These are phyloP conservation scores for Pseudomyrmex concolor DNA, from an alignment of 1,140 invertebrate species.

Conservation along the genomic window DNA sequence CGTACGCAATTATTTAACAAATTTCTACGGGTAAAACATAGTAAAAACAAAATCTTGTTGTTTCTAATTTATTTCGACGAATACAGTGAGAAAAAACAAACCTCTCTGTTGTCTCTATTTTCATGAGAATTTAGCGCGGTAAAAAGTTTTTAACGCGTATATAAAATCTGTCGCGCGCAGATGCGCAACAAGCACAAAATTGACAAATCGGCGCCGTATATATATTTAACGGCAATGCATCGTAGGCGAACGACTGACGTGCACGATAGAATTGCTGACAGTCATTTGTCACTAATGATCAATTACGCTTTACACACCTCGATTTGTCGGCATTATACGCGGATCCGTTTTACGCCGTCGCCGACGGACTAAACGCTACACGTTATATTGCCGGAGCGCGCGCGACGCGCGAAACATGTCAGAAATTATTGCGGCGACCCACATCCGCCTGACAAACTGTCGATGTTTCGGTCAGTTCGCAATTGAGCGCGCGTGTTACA, in stretches of 20 bases:
- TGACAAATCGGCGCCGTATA: slow-evolving; percentile 39
- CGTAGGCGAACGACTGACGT: not conserved
- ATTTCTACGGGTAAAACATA: no score
- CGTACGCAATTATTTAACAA: no score
- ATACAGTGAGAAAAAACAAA: not conserved
- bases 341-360: slow-evolving; percentile 60
- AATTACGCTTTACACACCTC: slow-evolving; percentile 66
- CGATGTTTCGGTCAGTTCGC: slow-evolving; percentile 63
- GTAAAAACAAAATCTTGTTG: no score
- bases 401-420: slow-evolving; percentile 67
- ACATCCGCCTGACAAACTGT: slow-evolving; percentile 66
- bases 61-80: no score
- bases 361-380: slow-evolving; percentile 46
- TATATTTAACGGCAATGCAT: slow-evolving; percentile 26
- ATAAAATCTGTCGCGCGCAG: not conserved
- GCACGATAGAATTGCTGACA: slow-evolving; percentile 64
- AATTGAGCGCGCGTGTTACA: slow-evolving; percentile 54
- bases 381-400: slow-evolving; percentile 57
- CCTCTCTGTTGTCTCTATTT: not conserved
- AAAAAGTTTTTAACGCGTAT: no score
- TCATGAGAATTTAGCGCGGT: no score
- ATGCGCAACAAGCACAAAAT: slow-evolving; percentile 26
- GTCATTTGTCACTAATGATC: slow-evolving; percentile 69
- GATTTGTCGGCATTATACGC: slow-evolving; percentile 70
- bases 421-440: slow-evolving; percentile 69